Evolutionary conservation across 2,797 vertebrate species (phyloP), one percentile per base, ranked within the genome.

Genomic region (Myripristis murdjan): DNA sequence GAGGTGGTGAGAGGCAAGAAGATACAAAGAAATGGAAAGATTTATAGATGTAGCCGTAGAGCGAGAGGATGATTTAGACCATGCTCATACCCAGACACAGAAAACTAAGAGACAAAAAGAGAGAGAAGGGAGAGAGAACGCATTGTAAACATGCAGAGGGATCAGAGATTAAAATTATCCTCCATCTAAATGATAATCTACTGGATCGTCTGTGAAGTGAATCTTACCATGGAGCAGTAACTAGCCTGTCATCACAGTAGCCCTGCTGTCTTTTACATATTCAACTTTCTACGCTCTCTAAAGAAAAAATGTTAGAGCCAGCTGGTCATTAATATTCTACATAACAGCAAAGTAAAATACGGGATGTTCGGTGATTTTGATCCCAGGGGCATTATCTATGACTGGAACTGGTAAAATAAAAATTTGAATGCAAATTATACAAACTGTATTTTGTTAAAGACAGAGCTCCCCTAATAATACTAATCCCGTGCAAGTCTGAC

Each of bases 311-410:
- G 44, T 11, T 3, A 47, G 46, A 52, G 62, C 23, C 6, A 52
- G 46, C 43, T 8, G 14, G n/a, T 43, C 65, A 62, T 54, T 71
- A n/a, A 47, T 23, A 28, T n/a, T 51, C 5, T 0, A 37, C 54
- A 15, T 15, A 62, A 23, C n/a, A 52, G 61, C 14, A 28, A 10
- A 31, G 8, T 16, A 31, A 24, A 31, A 47, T 1, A 0, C 9
- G 37, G 62, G 60, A 70, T 72, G 52, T 28, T 41, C 77, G 35
- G 37, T 63, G 77, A 71, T 75, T 59, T 55, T 31, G 58, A 57
- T 70, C 69, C 44, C 69, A 18, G 49, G 31, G 26, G 73, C 35
- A n/a, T 64, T 20, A 37, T 52, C 44, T 18, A 10, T 2, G 1
- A 20, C 57, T 15, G 3, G 1, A 65, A 28, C 39, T n/a, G 52